Conservation (phyloP, 2,888 invertebrate genomes). For the Leptopilina drosophilae region DNA sequence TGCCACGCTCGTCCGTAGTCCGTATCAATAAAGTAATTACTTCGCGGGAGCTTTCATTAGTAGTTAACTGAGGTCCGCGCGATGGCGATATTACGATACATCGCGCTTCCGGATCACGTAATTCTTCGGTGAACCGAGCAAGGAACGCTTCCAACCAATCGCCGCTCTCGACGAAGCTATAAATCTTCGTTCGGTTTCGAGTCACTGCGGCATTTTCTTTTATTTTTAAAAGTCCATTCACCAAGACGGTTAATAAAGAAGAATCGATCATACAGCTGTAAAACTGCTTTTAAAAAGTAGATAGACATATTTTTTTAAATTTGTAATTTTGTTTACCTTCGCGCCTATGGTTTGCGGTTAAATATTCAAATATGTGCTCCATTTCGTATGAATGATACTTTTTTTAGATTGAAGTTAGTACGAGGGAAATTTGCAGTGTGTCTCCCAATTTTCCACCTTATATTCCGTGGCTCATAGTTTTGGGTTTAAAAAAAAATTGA, state of each 20-base stretch:
- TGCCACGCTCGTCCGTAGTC: conserved; percentile 60
- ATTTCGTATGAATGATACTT: too few species aligned
- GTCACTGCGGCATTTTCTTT: conserved; percentile 49
- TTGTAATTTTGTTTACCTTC: too few species aligned
- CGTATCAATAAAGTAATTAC: conserved; percentile 76
- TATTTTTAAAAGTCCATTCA: conserved; percentile 37
- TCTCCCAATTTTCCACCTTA: conserved; percentile 49
- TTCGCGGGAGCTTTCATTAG: conserved; percentile 71
- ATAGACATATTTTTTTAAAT: too few species aligned
- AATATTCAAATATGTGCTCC: too few species aligned
- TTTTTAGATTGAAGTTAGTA: too few species aligned
- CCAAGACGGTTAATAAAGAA: conserved; percentile 38
- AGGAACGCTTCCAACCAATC: conserved; percentile 55
- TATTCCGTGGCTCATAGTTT: conserved; percentile 7
- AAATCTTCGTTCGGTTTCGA: conserved; percentile 61
- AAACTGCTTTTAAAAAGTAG: neutral
- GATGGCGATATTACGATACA: conserved; percentile 59
- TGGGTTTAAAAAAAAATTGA: conserved; percentile 12
- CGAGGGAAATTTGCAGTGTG: conserved; percentile 18
- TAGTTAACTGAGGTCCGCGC: conserved; percentile 61
- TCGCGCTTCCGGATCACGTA: conserved; percentile 69
- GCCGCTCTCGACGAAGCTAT: conserved; percentile 57
- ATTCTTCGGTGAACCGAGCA: conserved; percentile 61
- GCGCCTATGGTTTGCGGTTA: too few species aligned
- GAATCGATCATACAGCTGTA: conserved; percentile 29